phyloP scores from a whole-genome alignment of 2,797 vertebrate species.

The Oophaga sylvatica region DNA sequence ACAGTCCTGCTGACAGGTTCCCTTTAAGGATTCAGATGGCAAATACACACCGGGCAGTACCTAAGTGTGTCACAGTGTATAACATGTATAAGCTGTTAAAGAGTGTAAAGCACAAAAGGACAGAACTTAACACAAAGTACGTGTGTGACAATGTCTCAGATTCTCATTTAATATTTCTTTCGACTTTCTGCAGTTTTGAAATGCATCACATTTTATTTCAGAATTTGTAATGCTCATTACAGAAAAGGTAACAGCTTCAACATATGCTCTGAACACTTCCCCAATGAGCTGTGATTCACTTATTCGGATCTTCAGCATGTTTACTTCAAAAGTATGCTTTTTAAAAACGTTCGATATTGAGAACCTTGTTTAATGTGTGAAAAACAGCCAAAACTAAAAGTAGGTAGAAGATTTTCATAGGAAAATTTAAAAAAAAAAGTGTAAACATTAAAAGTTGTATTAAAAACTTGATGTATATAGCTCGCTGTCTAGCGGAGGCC shows the following conservation, averaged over 20 bases:
- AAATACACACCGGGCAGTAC: too few species aligned
- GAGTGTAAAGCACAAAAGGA: too few species aligned
- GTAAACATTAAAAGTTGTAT: neutral
- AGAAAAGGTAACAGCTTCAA: conserved; percentile 36
- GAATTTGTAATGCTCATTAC: conserved; percentile 28
- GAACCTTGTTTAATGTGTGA: neutral
- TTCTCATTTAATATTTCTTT: neutral
- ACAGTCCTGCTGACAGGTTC: too few species aligned
- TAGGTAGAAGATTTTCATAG: neutral
- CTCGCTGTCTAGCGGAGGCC: too few species aligned
- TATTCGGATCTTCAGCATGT: neutral
- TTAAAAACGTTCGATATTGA: conserved; percentile 20
- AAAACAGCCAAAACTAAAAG: neutral
- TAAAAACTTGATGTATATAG: too few species aligned
- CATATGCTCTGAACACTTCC: conserved; percentile 36
- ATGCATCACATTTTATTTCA: conserved; percentile 37
- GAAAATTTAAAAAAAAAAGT: neutral
- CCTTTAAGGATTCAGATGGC: too few species aligned
- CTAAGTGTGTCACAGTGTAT: too few species aligned
- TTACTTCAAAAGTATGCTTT: conserved; percentile 14
- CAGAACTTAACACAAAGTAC: too few species aligned
- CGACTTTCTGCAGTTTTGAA: neutral
- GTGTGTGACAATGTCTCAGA: neutral
- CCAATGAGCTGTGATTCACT: conserved; percentile 26
- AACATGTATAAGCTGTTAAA: too few species aligned